phyloP scores from a whole-genome alignment of 2,113 vertebrate genomes.

The Rattus norvegicus region GRCr8 NC_086024.1:103696001-103696500 shows the following conservation, averaged over 20 bases:
- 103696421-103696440: too few species aligned
- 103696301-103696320: neutral
- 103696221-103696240: constrained; percentile 93
- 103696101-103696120: too few species aligned
- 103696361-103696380: too few species aligned
- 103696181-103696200: constrained; percentile 96
- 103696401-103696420: too few species aligned
- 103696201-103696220: constrained; percentile 96
- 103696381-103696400: too few species aligned
- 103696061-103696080: neutral
- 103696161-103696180: constrained; percentile 90
- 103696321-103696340: too few species aligned
- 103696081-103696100: too few species aligned
- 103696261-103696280: constrained; percentile 42
- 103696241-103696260: constrained; percentile 67
- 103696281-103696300: constrained; percentile 28
- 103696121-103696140: too few species aligned
- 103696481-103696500: too few species aligned
- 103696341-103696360: too few species aligned
- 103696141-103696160: neutral
- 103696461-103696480: too few species aligned
- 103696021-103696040: constrained; percentile 8
- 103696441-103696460: too few species aligned
- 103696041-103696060: constrained; percentile 11
- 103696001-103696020: constrained; percentile 18